Evolutionary conservation across 2,113 vertebrate genomes (phyloP).

Genomic region (Heptranchias perlo): DNA sequence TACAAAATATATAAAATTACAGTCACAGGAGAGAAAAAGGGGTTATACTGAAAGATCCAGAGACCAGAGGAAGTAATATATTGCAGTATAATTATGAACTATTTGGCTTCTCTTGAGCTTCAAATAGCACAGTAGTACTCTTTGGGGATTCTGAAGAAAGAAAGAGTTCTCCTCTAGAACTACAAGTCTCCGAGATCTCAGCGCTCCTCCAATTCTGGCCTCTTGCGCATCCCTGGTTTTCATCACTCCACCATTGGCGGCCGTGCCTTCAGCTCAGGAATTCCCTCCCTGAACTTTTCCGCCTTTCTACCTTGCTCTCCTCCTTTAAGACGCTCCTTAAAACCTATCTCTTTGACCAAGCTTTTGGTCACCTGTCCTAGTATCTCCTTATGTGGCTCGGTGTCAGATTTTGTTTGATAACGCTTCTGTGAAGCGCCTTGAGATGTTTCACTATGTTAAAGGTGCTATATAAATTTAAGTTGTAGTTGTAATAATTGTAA

Average conservation of each 20-base stretch:
- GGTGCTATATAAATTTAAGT: neutral
- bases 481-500: neutral
- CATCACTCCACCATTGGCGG: neutral
- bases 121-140: neutral
- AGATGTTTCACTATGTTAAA: too few species aligned
- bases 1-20: neutral
- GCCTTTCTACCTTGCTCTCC: neutral
- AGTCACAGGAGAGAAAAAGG: neutral
- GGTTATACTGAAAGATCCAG: neutral
- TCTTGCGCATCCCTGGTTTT: neutral
- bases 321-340: neutral
- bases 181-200: neutral
- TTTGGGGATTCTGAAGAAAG: neutral
- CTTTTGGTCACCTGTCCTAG: neutral
- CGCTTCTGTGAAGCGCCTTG: neutral
- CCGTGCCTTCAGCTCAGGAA: neutral
- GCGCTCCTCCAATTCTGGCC: neutral
- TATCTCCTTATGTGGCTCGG: neutral
- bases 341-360: neutral
- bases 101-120: neutral
- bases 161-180: neutral
- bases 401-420: neutral
- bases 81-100: neutral
- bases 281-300: neutral
- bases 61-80: neutral